phyloP scores from a whole-genome alignment of 2,888 invertebrate genomes.

The Phytoseiulus persimilis region DNA sequence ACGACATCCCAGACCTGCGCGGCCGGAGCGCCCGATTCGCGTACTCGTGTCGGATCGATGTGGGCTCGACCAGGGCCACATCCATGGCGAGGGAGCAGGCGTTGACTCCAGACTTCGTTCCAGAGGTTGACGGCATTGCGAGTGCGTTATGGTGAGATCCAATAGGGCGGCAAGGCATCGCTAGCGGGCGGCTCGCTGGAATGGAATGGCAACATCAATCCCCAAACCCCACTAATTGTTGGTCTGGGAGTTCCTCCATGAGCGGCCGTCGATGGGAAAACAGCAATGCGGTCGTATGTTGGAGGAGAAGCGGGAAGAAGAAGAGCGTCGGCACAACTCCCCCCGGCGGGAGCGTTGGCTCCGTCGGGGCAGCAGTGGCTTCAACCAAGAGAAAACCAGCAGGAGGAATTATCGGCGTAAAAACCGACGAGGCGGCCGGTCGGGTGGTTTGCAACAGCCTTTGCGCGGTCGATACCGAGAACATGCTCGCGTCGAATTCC shows the following conservation, averaged over 20 bases:
- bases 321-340: background rate
- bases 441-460: background rate
- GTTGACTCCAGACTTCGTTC: background rate
- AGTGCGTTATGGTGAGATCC: background rate
- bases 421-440: background rate
- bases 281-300: background rate
- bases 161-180: background rate
- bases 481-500: background rate
- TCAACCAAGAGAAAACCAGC: background rate
- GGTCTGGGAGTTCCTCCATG: background rate
- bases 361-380: background rate
- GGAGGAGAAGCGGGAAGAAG: background rate
- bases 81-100: no score
- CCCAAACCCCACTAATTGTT: background rate
- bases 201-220: constrained; percentile 5
- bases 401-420: background rate
- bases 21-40: background rate
- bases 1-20: background rate
- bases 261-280: background rate
- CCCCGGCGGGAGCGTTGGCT: background rate
- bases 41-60: background rate
- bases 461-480: background rate
- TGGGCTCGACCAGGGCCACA: background rate
- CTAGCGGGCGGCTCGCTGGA: background rate
- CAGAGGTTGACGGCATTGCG: background rate